Percentiles rank a stretch among this genome's conserved stretches.
Conservation (phyloP, 1,140 invertebrate genomes). For the Venturia canescens region DNA sequence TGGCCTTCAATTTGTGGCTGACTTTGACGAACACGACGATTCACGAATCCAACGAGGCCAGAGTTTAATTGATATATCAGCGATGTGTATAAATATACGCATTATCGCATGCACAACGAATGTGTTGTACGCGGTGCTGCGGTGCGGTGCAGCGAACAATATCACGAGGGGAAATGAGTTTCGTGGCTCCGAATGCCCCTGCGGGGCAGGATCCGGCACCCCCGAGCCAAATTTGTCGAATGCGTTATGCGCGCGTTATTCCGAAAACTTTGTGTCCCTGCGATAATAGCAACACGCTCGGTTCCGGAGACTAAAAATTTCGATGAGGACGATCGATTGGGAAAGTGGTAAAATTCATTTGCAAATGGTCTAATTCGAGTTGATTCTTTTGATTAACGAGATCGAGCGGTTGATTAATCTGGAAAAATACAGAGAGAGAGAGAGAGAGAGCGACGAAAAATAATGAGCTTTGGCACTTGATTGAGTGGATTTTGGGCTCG, state of each 20-base stretch:
- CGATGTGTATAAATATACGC: neutral
- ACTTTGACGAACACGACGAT: constrained; percentile 8
- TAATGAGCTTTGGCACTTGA: too few relatives aligned
- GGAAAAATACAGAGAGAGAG: too few relatives aligned
- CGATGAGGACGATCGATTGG: neutral
- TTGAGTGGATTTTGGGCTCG: too few relatives aligned
- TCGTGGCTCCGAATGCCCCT: neutral
- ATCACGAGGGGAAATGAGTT: neutral
- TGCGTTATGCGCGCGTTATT: constrained; percentile 33
- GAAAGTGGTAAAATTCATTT: neutral
- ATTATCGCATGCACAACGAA: neutral
- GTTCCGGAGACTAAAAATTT: neutral
- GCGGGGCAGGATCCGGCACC: neutral
- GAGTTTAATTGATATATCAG: constrained; percentile 36
- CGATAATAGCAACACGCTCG: neutral
- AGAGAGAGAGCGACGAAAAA: too few relatives aligned
- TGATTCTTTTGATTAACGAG: too few relatives aligned
- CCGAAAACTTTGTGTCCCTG: neutral
- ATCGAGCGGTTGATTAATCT: too few relatives aligned
- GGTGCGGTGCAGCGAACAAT: too few relatives aligned
- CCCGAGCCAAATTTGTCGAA: neutral
- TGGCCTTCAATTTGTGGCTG: constrained; percentile 6
- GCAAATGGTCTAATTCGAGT: too few relatives aligned
- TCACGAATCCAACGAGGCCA: neutral
- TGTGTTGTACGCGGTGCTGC: too few relatives aligned